A percentile compares a stretch with the other conserved stretches of the same genome.
phyloP scores from a whole-genome alignment of 2,113 vertebrate species.

The Geococcyx californianus region DNA sequence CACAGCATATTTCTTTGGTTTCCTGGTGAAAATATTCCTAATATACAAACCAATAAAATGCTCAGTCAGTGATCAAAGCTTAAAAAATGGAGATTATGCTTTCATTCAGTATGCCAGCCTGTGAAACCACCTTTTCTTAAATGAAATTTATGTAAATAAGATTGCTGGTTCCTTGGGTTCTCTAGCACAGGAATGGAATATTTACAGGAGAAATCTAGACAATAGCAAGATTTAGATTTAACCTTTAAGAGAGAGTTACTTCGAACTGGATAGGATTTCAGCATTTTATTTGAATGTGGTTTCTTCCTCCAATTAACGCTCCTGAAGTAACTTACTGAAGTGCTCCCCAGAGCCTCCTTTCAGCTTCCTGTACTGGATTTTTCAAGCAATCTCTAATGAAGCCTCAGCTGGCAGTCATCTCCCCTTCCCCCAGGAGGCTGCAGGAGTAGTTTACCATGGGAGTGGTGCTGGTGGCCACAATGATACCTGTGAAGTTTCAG shows the following conservation, averaged over 20 bases:
- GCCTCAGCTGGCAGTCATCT: not conserved
- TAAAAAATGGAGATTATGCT: not conserved
- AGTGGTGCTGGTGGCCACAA: not conserved
- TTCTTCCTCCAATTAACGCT: not conserved
- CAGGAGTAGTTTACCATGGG: fast-evolving
- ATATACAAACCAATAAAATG: conserved; percentile 7
- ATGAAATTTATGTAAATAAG: conserved; percentile 25
- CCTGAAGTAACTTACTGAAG: not conserved
- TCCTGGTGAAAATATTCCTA: not conserved
- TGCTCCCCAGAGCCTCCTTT: not conserved
- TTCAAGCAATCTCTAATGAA: not conserved
- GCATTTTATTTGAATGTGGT: not conserved
- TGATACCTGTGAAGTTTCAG: not conserved
- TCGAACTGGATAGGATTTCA: not conserved
- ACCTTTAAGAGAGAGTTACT: not conserved
- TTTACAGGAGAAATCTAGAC: not conserved
- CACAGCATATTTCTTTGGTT: not conserved
- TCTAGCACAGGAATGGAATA: not conserved
- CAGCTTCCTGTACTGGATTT: not conserved
- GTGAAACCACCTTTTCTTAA: not conserved
- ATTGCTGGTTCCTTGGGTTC: not conserved
- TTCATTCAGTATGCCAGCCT: not conserved
- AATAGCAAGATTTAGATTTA: not conserved
- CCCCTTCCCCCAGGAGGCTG: not conserved
- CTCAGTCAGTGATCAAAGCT: not conserved